Conservation (phyloP, 2,797 vertebrate species). For the Microctenopoma lineatum region DNA sequence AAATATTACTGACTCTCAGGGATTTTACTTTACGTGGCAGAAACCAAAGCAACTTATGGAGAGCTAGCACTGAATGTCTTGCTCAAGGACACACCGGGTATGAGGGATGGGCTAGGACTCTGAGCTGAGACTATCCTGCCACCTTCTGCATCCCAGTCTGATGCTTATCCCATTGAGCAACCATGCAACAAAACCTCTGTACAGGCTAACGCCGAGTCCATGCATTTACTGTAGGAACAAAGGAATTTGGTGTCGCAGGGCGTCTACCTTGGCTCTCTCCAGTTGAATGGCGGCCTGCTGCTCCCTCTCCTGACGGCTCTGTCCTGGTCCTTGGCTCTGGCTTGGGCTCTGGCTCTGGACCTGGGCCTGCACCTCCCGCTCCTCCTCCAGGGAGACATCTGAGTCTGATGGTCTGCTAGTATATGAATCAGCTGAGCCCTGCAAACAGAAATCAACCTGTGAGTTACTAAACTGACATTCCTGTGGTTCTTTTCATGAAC, state of each 20-base stretch:
- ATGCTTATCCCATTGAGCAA: too few species aligned
- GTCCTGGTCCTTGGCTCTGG: slow-evolving; percentile 80
- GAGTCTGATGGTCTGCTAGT: slow-evolving; percentile 98
- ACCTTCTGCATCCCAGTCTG: too few species aligned
- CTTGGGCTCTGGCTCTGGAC: slow-evolving; percentile 80
- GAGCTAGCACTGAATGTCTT: too few species aligned
- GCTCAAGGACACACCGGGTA: too few species aligned
- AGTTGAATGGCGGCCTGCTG: slow-evolving; percentile 93
- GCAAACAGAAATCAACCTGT: slow-evolving; percentile 20
- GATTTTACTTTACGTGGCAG: too few species aligned
- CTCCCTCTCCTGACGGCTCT: slow-evolving; percentile 90
- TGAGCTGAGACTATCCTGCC: too few species aligned
- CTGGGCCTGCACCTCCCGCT: slow-evolving; percentile 91
- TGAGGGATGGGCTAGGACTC: too few species aligned
- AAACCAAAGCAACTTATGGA: too few species aligned
- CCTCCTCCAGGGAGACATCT: slow-evolving; percentile 97
- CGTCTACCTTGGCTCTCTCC: slow-evolving; percentile 89
- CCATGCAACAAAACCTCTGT: background rate
- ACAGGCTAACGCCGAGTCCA: background rate
- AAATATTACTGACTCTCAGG: background rate
- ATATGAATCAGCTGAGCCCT: slow-evolving; percentile 98
- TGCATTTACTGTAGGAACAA: background rate
- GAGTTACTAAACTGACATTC: background rate
- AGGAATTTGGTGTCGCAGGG: background rate
- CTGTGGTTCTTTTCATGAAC: background rate